These are phyloP conservation scores for Allobates femoralis DNA, from an alignment of 2,797 vertebrate species.

Conservation along the genomic window DNA sequence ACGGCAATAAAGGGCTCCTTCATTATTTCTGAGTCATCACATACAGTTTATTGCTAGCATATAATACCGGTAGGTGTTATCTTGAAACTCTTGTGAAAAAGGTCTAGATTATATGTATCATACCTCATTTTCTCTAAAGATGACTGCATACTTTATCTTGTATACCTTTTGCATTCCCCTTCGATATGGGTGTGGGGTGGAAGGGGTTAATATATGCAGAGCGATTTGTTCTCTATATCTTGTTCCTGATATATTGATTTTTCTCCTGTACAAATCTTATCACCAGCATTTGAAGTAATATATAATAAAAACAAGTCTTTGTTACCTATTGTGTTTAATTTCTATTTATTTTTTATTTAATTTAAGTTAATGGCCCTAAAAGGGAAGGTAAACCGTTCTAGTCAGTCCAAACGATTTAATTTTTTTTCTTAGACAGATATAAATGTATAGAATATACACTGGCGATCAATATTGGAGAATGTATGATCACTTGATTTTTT, in stretches of 20 bases:
- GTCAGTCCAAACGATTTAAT: too few species aligned
- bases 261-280: constrained; percentile 1
- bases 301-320: background rate
- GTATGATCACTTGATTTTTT: too few species aligned
- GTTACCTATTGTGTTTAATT: background rate
- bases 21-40: background rate
- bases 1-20: constrained; percentile 33
- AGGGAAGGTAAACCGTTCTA: too few species aligned
- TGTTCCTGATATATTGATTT: background rate
- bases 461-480: too few species aligned
- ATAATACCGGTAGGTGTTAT: background rate
- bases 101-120: constrained; percentile 2
- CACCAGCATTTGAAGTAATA: constrained; percentile 15
- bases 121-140: background rate
- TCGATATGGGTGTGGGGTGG: background rate
- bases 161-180: background rate
- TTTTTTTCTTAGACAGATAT: too few species aligned
- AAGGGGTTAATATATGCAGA: background rate
- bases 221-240: background rate
- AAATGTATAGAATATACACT: too few species aligned
- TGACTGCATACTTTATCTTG: background rate
- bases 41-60: background rate
- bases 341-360: background rate
- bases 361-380: too few species aligned
- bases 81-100: background rate